Evolutionary conservation across 2,113 vertebrate genomes (phyloP).

Genomic region (Echinops telfairi): DNA sequence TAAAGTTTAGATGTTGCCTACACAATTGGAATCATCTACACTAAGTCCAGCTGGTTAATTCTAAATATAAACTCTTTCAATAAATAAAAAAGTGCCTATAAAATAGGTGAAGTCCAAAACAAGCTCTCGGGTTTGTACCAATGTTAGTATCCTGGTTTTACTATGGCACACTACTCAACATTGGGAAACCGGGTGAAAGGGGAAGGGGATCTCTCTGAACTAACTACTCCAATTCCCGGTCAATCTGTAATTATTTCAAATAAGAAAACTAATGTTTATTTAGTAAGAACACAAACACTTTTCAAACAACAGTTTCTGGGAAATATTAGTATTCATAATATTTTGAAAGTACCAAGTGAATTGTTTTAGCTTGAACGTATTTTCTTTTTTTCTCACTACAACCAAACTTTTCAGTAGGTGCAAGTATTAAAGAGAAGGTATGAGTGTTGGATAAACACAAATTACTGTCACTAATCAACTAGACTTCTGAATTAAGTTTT

Average conservation of each 20-base stretch:
- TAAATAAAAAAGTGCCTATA: no score
- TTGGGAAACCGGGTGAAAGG: neutral
- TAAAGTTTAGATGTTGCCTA: no score
- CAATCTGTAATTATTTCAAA: neutral
- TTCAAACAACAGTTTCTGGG: neutral
- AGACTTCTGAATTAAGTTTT: conserved; percentile 15
- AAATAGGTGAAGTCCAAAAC: neutral
- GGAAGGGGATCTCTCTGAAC: neutral
- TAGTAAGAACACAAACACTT: neutral
- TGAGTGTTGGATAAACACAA: neutral
- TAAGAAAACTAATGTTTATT: neutral
- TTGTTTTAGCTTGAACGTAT: neutral
- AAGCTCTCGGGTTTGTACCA: neutral
- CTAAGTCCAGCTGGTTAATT: no score
- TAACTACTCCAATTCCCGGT: neutral
- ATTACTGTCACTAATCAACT: neutral
- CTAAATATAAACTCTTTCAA: no score
- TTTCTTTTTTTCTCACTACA: neutral
- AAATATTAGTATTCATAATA: neutral
- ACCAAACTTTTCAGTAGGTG: conserved; percentile 21
- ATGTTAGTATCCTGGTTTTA: neutral
- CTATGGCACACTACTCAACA: neutral
- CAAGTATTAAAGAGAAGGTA: neutral
- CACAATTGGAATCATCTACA: no score
- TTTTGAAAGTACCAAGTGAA: neutral